Evolutionary conservation across 2,113 vertebrate species (phyloP).

Genomic region (Aegithalos caudatus): DNA sequence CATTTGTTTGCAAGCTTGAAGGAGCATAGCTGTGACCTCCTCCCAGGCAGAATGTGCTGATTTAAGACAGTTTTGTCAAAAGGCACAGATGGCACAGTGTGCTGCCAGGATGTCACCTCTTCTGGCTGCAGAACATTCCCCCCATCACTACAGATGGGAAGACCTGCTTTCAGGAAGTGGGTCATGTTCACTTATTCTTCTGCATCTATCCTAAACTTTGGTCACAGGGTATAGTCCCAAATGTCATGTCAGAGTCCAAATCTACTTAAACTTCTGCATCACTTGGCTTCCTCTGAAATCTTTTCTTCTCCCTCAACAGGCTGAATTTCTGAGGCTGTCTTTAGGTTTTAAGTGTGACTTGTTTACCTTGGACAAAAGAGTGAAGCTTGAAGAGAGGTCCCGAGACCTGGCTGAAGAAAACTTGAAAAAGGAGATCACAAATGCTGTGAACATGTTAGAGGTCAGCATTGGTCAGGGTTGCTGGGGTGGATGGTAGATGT

Average conservation of each 20-base stretch:
- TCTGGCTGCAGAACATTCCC: background rate
- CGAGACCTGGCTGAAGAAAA: slow-evolving; percentile 94
- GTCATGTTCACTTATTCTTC: background rate
- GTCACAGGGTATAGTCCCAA: background rate
- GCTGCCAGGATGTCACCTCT: background rate
- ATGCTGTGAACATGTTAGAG: slow-evolving; percentile 88
- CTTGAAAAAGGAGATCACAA: slow-evolving; percentile 86
- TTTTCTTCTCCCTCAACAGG: slow-evolving; percentile 64
- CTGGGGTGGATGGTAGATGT: no score
- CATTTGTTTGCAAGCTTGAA: background rate
- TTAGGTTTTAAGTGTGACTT: slow-evolving; percentile 95
- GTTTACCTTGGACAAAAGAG: slow-evolving; percentile 94
- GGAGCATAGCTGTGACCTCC: background rate
- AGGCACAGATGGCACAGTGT: slow-evolving; percentile 6
- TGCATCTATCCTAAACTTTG: background rate
- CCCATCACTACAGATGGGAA: background rate
- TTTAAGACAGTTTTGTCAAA: background rate
- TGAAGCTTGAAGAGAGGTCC: slow-evolving; percentile 90
- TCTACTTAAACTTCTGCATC: background rate
- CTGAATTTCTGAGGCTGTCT: slow-evolving; percentile 91
- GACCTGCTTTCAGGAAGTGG: background rate
- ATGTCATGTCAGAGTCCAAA: background rate
- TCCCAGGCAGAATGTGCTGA: background rate
- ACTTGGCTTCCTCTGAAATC: background rate
- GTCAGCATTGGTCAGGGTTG: slow-evolving; percentile 46